These are phyloP conservation scores for Diarsia brunnea DNA, from an alignment of 2,888 invertebrate genomes.

Conservation along the genomic window DNA sequence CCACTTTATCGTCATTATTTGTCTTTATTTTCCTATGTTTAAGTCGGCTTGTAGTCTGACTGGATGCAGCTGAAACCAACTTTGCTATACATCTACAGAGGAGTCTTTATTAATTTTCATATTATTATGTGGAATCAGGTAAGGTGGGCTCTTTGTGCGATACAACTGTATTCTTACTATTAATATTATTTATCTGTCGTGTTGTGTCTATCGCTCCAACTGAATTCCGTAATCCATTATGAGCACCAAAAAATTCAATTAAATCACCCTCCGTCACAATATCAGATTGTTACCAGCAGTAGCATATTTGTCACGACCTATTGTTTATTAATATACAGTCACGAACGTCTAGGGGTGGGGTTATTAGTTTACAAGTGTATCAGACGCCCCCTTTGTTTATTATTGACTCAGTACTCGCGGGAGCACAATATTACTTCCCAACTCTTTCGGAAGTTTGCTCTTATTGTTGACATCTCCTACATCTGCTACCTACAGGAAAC, in stretches of 20 bases:
- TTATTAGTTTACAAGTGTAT: constrained; percentile 91
- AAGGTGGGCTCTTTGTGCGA: too few species aligned
- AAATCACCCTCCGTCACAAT: constrained; percentile 71
- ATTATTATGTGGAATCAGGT: too few species aligned
- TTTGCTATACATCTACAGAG: too few species aligned
- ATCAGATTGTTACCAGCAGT: constrained; percentile 73
- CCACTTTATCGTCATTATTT: too few species aligned
- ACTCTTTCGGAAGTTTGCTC: constrained; percentile 90
- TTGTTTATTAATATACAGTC: constrained; percentile 85
- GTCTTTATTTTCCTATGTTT: too few species aligned
- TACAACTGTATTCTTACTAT: too few species aligned
- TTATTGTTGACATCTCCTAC: constrained; percentile 89
- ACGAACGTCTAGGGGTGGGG: constrained; percentile 78
- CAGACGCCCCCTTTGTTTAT: constrained; percentile 89
- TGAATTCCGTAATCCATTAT: constrained; percentile 38
- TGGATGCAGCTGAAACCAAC: too few species aligned
- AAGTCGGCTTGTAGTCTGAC: too few species aligned
- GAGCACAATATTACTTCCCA: constrained; percentile 84
- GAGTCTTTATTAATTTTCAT: too few species aligned
- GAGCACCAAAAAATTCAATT: constrained; percentile 76
- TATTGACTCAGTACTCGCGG: constrained; percentile 85
- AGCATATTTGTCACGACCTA: constrained; percentile 78
- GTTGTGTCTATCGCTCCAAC: constrained; percentile 5
- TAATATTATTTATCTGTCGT: background rate
- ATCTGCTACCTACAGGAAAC: constrained; percentile 86